Evolutionary conservation across 1,140 invertebrate genomes (phyloP), one percentile per base, ranked within the genome.

Genomic region (Ostrea denselamellosa): DNA sequence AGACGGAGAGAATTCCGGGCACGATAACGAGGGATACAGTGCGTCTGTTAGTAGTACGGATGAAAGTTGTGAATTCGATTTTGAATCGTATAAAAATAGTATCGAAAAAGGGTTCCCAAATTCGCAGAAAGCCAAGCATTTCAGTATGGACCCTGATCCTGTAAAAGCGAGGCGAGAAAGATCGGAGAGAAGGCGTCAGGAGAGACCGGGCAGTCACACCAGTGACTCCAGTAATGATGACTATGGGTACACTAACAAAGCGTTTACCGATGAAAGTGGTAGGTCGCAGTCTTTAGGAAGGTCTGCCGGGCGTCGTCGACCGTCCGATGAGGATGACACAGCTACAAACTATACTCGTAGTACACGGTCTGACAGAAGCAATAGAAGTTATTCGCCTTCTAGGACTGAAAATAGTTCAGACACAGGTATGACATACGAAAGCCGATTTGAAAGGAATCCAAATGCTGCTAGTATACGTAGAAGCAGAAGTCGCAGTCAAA

Each of bases 201-300:
- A 58, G 44, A 85, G 83, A 62, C 28, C 53, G 7, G 34, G n/a
- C 58, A 85, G 83, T 62, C 83, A 85, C 1, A 85, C 83, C 58
- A 85, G 83, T 54, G 83, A 85, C 19, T 85, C 83, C 5, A 85
- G 83, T 85, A 51, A 19, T 12, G 83, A 85, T 28, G 83, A 85
- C 25, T 25, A 14, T 25, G 83, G 83, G 25, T 62, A 58, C 12
- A 62, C 56, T 62, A 85, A 85, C 54, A 52, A 34, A 58, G 83
- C 83, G 8, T 85, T 85, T 28, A 85, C 83, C 8, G 83, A 85
- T 19, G 83, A 85, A 17, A 62, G 53, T 19, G 83, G 83, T 58
- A 22, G 83, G 12, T 62, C 83, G n/a, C 25, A 34, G 54, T 85
- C 83, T n/a, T 54, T 85, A 28, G 83, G 83, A 44, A 85, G 28